These are phyloP conservation scores for Antheraea yamamai DNA, from an alignment of 2,888 invertebrate species.

Conservation along the genomic window DNA sequence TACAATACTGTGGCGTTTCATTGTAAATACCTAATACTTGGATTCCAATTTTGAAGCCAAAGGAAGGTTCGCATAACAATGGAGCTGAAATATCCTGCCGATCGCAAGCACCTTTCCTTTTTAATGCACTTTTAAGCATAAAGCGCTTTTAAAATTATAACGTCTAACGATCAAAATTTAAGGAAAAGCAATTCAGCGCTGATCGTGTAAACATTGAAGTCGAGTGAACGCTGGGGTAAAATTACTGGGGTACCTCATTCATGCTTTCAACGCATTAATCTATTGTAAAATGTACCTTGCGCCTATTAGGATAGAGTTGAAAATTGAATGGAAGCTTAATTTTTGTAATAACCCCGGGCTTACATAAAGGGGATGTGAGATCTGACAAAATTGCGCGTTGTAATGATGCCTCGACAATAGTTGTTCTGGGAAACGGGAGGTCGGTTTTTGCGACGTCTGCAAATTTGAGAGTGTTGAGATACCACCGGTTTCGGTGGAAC, in stretches of 20 bases:
- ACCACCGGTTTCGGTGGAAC: constrained; percentile 53
- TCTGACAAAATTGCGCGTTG: constrained; percentile 73
- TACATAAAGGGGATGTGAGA: constrained; percentile 77
- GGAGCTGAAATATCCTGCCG: constrained; percentile 62
- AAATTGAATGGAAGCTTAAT: constrained; percentile 28
- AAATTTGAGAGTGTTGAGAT: constrained; percentile 63
- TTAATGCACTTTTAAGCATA: constrained; percentile 34
- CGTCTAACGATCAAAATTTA: constrained; percentile 28
- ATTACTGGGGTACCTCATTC: constrained; percentile 71
- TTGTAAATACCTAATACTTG: constrained; percentile 67
- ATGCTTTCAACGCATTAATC: constrained; percentile 45
- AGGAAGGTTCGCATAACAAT: constrained; percentile 59
- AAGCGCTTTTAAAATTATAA: constrained; percentile 49
- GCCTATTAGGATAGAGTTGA: constrained; percentile 9
- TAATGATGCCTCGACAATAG: constrained; percentile 72
- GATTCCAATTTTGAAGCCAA: constrained; percentile 49
- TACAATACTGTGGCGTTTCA: constrained; percentile 46
- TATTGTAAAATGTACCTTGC: constrained; percentile 37
- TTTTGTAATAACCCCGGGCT: constrained; percentile 65
- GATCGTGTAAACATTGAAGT: constrained; percentile 46
- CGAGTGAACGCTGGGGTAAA: constrained; percentile 62
- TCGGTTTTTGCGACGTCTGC: constrained; percentile 70
- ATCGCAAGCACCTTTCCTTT: constrained; percentile 59
- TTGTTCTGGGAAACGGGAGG: constrained; percentile 67
- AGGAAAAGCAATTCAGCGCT: constrained; percentile 52